Conservation (phyloP, 2,888 invertebrate species). For the Myopa tessellatipennis region DNA sequence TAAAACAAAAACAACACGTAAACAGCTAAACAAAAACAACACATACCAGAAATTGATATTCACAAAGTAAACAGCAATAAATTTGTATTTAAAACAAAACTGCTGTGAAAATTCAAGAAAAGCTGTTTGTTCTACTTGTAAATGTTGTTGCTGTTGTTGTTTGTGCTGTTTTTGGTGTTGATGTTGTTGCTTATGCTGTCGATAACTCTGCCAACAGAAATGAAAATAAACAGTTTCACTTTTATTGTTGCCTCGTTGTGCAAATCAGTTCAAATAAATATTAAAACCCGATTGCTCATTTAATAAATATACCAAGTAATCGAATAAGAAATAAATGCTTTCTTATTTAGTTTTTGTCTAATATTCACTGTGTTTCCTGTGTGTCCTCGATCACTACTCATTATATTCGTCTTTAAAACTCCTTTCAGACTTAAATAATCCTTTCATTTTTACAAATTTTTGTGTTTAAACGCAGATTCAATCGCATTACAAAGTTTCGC, state of each 20-base stretch:
- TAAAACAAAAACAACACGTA: not conserved
- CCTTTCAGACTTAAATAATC: no score
- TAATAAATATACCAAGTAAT: no score
- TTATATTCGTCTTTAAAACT: no score
- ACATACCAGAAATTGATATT: not conserved
- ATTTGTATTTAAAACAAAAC: conserved; percentile 9
- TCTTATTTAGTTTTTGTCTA: no score
- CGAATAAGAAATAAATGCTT: no score
- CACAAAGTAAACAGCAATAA: conserved; percentile 8
- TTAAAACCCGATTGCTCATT: no score
- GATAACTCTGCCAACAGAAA: not conserved
- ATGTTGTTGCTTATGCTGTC: not conserved
- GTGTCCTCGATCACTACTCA: no score
- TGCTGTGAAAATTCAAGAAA: conserved; percentile 7
- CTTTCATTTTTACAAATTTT: no score
- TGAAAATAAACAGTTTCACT: conserved; percentile 15
- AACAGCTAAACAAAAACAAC: not conserved
- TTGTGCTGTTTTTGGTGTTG: not conserved
- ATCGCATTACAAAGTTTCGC: no score
- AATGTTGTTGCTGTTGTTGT: not conserved
- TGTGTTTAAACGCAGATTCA: no score
- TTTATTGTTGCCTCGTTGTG: not conserved
- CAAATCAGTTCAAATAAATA: no score
- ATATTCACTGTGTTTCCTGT: no score
- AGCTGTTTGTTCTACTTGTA: not conserved